Percentiles rank a stretch among this genome's conserved stretches.
phyloP scores from a whole-genome alignment of 64 coral and sea anemone species.

The Stichodactyla mertensii region DNA sequence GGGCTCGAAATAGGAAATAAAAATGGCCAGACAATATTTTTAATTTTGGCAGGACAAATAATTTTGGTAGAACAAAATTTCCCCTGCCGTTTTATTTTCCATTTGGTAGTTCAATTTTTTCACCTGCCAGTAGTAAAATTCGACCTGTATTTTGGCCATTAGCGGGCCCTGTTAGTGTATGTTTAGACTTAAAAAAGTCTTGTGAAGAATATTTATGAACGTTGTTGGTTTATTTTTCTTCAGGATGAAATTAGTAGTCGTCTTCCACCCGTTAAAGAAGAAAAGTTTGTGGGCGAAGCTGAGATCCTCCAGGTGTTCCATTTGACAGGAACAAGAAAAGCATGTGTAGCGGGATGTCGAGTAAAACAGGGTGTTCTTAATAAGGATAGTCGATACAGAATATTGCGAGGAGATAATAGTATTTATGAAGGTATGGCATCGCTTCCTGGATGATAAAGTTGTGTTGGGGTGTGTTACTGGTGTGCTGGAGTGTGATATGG shows the following conservation, averaged over 20 bases:
- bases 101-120: too few relatives aligned
- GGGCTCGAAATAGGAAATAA: too few relatives aligned
- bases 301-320: conserved; percentile 85
- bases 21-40: too few relatives aligned
- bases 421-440: conserved; percentile 72
- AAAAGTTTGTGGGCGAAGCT: conserved; percentile 65
- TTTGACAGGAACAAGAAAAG: conserved; percentile 73
- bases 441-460: not conserved
- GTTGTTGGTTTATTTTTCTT: not conserved
- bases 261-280: conserved; percentile 64
- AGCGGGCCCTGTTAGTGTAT: too few relatives aligned
- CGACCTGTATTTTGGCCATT: too few relatives aligned
- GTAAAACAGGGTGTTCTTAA: conserved; percentile 70
- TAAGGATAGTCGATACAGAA: conserved; percentile 56
- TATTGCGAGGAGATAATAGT: conserved; percentile 42
- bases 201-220: not conserved
- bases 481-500: not conserved
- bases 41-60: too few relatives aligned
- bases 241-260: conserved; percentile 73
- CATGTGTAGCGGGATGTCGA: conserved; percentile 84
- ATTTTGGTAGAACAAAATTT: too few relatives aligned
- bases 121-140: too few relatives aligned
- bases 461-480: not conserved
- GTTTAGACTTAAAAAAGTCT: too few relatives aligned
- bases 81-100: too few relatives aligned